Evolutionary conservation across 2,113 vertebrate genomes (phyloP), one percentile per base, ranked within the genome.

Genomic region (Elaphurus davidianus): DNA sequence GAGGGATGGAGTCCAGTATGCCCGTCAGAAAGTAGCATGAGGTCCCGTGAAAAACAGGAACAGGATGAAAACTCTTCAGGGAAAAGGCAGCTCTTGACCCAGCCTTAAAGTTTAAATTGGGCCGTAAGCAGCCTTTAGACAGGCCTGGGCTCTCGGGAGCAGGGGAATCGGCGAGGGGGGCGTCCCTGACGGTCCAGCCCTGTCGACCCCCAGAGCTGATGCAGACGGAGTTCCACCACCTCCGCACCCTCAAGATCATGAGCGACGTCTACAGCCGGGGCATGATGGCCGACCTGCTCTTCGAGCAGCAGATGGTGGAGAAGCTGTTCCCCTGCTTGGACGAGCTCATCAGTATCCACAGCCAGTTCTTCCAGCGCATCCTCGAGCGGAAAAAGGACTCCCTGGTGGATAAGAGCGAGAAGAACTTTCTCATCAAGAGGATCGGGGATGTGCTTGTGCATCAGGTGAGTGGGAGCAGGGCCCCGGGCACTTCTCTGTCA

Each of bases 171-270:
- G 60, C 11, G 2, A 0, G 43, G 33, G 8, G 36, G 8, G 7
- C 5, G 0, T 23, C 3, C 25, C 52, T 82, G 90, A 93, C 21
- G 17, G 5, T 13, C 33, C 6, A 13, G 79, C 43, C 43, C 12
- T 67, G 43, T 97, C 45, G 89, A 10, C 9, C 45, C 84, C 57
- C 1, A 99, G 99, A 99, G 98, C 97, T 99, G 52, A 99, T 99
- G 99, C 99, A 99, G 98, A 99, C 99, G 0, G 99, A 99, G 98
- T 99, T 99, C 99, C 99, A 99, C 98, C 99, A 99, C 33, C 97
- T 99, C 84, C 99, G 99, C 55, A 99, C 99, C 0, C 98, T 99
- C 98, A 99, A 99, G 98, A 99, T 99, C 98, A 99, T 99, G 99
- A 99, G 99, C 0, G 99, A 99, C 0, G 99, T 99, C 3, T 99